phyloP scores from a whole-genome alignment of 2,113 vertebrate species.

The pig (Sus scrofa) region DNA sequence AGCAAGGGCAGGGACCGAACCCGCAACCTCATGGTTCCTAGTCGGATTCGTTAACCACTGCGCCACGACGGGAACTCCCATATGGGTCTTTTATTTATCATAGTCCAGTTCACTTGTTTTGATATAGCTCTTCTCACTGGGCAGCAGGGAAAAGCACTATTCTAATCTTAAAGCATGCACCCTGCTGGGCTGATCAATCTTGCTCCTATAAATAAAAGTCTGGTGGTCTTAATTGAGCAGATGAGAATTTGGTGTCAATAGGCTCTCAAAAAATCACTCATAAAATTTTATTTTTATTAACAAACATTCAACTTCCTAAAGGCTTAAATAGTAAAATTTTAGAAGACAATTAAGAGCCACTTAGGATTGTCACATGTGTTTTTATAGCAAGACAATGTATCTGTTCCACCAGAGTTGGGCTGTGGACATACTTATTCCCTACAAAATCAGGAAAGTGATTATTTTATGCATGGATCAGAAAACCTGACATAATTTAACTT shows the following conservation, averaged over 20 bases:
- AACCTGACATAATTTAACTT: not conserved
- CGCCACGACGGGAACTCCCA: no score
- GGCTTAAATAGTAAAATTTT: not conserved
- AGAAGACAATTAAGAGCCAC: not conserved
- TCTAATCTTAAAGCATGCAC: not conserved
- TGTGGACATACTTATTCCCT: not conserved
- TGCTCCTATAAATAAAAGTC: not conserved
- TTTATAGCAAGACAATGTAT: not conserved
- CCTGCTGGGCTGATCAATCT: not conserved
- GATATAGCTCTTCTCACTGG: not conserved
- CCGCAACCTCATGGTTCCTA: no score
- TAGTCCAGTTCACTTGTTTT: not conserved
- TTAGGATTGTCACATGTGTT: not conserved
- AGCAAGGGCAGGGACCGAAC: no score
- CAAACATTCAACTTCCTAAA: not conserved
- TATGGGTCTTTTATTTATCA: not conserved
- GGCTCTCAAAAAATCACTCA: not conserved
- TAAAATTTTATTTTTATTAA: conserved; percentile 31
- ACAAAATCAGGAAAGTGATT: not conserved
- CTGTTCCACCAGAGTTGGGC: not conserved
- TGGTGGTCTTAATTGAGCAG: not conserved
- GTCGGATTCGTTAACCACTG: no score
- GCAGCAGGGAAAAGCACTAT: not conserved
- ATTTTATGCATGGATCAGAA: not conserved
- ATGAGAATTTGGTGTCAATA: not conserved